Base-by-base conservation (phyloP, 2,797 vertebrate species). In the Otus scops region DNA sequence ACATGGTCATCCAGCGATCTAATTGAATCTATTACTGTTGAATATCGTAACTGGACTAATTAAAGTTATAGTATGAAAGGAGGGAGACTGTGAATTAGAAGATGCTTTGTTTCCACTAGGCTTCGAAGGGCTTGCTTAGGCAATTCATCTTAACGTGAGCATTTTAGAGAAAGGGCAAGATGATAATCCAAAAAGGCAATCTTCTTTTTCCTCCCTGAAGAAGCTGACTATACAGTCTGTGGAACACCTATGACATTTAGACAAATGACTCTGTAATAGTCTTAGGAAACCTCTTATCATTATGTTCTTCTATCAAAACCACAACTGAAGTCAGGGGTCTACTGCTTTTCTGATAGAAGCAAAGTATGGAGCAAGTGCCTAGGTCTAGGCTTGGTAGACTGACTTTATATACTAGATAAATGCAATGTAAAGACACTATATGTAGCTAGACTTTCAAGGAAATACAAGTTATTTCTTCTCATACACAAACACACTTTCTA, bases 251-350 rank as follows among this genome's bases (percentile, higher is more conserved):
- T 92, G 94, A 87, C 90, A 94, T 96, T 94, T 96, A 95, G 88
- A 95, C 57, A 95, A 97, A 97, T 92, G 51, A 67, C 71, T 88
- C 36, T 51, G n/a, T 91, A 93, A 95, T 91, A 57, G 22, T 74
- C 15, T 85, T 38, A 85, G 67, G 43, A 95, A 94, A 93, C 21
- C 13, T 71, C 69, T 85, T 95, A 91, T 67, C 70, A 71, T 83
- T 80, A 78, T 69, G 21, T 71, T 88, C 70, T 83, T 59, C 54
- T 73, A 53, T 81, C 83, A 38, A 93, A 89, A 91, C 51, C 10
- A 64, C 19, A 92, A 17, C 38, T 47, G 16, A 74, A 88, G 28
- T 84, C 47, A 59, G n/a, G 7, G 13, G 9, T 67, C 54, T 68
- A 30, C 21, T 74, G 21, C 16, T 82, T 88, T 59, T 45, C 67